Base-by-base conservation (phyloP, 2,888 invertebrate genomes). In the Brachypterus glaber region DNA sequence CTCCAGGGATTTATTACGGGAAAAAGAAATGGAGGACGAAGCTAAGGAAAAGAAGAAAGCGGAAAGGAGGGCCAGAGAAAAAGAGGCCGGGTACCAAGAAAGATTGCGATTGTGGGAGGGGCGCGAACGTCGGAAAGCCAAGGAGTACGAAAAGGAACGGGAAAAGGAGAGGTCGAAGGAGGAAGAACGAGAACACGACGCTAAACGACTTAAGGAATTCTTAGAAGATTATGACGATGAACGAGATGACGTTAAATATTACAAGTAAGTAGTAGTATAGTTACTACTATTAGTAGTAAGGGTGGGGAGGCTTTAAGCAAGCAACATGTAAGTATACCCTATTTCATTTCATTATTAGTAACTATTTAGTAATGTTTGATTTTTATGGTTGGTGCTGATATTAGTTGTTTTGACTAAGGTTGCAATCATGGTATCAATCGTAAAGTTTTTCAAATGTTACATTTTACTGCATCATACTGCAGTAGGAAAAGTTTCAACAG, bases 171-270 rank as follows among this genome's bases (percentile, higher is more conserved):
- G 85, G 31, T 74, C 82, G 49, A 82, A 85, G 55, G 83, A 88
- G 56, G 85, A 87, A 56, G 92, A 93, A 62, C 73, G 89, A 41
- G 83, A 86, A 63, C 78, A 82, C 41, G 97, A 98, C 67, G 95
- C 93, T 1, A 88, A 90, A 67, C 74, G 90, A 29, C 74, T 98
- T 37, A 92, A 93, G 66, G 92, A 96, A 70, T 99, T 99, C 67
- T 75, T 98, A 2, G 98, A 98, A 69, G 97, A 98, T 66, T 99
- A 99, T 60, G 96, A 97, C 59, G 98, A 98, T 65, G 95, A 96
- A 66, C 74, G 93, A 35, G 95, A 97, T 65, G 98, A 98, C 64
- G 76, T 85, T 33, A 96, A 96, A 70, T 98, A 89, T 70, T 98
- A 96, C 72, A 92, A 89, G 80, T 79, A 58, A 64, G 70, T 58